A percentile compares a stretch with the other conserved stretches of the same genome.
Evolutionary conservation across 2,797 vertebrate species (phyloP).

Genomic region (Pitangus sulphuratus): DNA sequence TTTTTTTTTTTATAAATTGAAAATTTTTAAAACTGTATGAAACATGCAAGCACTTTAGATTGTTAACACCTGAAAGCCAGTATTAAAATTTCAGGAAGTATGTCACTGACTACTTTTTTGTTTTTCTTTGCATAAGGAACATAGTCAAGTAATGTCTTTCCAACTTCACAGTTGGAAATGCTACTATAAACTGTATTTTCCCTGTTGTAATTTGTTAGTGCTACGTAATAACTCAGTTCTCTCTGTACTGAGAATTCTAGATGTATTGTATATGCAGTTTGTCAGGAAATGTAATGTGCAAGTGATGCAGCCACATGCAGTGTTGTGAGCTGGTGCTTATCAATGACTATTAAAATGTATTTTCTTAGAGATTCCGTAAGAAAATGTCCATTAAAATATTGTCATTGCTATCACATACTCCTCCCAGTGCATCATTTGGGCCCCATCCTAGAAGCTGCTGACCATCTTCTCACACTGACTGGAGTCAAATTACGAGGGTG

Average conservation of each 20-base stretch:
- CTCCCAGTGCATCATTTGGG: not conserved
- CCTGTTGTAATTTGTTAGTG: constrained; percentile 38
- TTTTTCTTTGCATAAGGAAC: constrained; percentile 49
- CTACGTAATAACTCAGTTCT: not conserved
- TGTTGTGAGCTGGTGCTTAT: constrained; percentile 48
- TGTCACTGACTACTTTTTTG: constrained; percentile 50
- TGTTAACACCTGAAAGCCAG: constrained; percentile 61
- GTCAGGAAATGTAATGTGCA: constrained; percentile 3
- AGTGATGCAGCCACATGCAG: constrained; percentile 2
- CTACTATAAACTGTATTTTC: constrained; percentile 35
- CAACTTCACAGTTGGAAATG: constrained; percentile 35
- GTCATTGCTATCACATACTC: not conserved
- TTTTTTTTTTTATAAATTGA: constrained; percentile 48
- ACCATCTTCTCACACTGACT: not conserved
- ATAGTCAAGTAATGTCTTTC: constrained; percentile 39
- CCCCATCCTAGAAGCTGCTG: not conserved
- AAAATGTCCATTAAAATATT: constrained; percentile 10
- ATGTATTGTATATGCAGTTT: constrained; percentile 40
- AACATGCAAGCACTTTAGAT: constrained; percentile 72
- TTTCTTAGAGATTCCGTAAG: constrained; percentile 37
- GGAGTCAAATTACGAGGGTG: not conserved
- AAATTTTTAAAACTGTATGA: constrained; percentile 8
- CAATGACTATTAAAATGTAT: not conserved
- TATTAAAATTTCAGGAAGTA: constrained; percentile 61
- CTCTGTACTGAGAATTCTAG: constrained; percentile 34